Conservation (phyloP, 1,140 invertebrate species). For the Drosophila nannoptera region DNA sequence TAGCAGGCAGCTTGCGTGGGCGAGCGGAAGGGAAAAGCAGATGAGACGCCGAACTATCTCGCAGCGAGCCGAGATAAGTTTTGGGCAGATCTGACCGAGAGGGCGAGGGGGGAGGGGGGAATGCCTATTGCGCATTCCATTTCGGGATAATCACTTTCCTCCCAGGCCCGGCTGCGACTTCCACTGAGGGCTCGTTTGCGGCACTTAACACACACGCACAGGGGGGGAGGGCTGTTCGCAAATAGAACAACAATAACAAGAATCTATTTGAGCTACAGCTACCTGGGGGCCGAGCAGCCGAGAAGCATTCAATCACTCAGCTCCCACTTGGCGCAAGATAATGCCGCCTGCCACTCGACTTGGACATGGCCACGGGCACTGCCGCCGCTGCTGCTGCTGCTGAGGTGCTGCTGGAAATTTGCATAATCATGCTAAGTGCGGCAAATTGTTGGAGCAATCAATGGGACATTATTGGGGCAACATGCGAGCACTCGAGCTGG, state of each 20-base stretch:
- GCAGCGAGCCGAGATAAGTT: background rate
- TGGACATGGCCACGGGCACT: slow-evolving; percentile 18
- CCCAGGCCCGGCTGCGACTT: slow-evolving; percentile 12
- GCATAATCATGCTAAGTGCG: slow-evolving; percentile 59
- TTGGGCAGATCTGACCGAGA: background rate
- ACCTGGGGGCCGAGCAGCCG: slow-evolving; percentile 33
- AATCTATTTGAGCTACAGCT: slow-evolving; percentile 32
- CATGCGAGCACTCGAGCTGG: slow-evolving; percentile 60
- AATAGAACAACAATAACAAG: slow-evolving; percentile 32
- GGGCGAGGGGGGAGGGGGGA: background rate
- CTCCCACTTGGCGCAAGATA: slow-evolving; percentile 34
- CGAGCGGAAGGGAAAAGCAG: too few relatives aligned
- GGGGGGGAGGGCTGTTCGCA: background rate
- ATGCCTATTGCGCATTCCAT: slow-evolving; percentile 21
- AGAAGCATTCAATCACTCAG: slow-evolving; percentile 48
- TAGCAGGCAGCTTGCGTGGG: slow-evolving; percentile 5
- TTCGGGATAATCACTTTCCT: slow-evolving; percentile 36
- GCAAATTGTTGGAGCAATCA: slow-evolving; percentile 44
- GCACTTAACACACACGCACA: slow-evolving; percentile 9
- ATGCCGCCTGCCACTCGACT: slow-evolving; percentile 32
- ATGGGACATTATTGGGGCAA: slow-evolving; percentile 63
- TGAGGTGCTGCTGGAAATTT: slow-evolving; percentile 43
- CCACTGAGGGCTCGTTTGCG: background rate
- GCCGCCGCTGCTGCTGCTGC: background rate
- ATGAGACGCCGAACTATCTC: too few relatives aligned